A percentile compares a stretch with the other conserved stretches of the same genome.
phyloP scores from a whole-genome alignment of 1,140 invertebrate genomes.

The Ooceraea biroi region DNA sequence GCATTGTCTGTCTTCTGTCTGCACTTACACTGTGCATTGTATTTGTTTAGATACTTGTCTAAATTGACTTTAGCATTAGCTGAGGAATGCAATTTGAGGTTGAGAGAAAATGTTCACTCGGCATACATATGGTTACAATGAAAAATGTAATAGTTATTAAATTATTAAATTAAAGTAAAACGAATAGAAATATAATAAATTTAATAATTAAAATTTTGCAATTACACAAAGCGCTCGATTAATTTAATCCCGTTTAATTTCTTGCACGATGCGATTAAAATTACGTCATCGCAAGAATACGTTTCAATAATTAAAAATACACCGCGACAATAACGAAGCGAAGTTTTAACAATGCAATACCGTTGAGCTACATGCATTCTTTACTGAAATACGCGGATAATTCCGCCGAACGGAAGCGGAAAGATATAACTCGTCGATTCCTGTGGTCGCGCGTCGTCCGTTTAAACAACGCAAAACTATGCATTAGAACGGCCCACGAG shows the following conservation, averaged over 20 bases:
- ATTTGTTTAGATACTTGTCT: neutral
- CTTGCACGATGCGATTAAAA: constrained; percentile 16
- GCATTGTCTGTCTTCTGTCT: too few species aligned
- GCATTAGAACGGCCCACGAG: neutral
- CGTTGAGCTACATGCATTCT: neutral
- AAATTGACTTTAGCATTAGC: neutral
- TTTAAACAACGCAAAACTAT: constrained; percentile 12
- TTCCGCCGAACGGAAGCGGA: neutral
- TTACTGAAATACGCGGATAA: neutral
- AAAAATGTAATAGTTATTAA: constrained; percentile 11
- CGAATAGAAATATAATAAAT: too few species aligned
- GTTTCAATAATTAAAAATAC: neutral
- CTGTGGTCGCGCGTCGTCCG: neutral
- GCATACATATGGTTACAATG: neutral
- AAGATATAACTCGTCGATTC: constrained; percentile 1
- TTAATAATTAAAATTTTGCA: too few species aligned
- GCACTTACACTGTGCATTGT: neutral
- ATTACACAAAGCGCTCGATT: neutral
- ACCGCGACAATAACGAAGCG: neutral
- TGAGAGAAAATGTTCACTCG: neutral
- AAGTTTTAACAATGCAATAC: constrained; percentile 14
- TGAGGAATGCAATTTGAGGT: neutral
- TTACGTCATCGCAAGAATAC: constrained; percentile 19
- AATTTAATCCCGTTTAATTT: constrained; percentile 26
- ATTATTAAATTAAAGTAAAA: neutral